phyloP scores from a whole-genome alignment of 2,888 invertebrate genomes.

The Aquatica leii region DNA sequence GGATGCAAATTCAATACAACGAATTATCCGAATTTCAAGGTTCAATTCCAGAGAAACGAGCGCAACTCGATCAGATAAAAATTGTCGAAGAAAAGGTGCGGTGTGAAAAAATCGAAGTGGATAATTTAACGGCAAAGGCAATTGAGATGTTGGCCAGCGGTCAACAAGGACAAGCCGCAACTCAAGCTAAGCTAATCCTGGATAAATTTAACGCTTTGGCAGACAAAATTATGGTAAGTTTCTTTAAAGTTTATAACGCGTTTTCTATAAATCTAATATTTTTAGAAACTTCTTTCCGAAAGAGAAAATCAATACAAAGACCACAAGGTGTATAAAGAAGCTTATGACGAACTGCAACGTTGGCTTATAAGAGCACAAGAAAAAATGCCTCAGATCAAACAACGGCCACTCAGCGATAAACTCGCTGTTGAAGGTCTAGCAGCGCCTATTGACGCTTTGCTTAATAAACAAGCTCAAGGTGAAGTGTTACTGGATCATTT shows the following conservation, averaged over 20 bases:
- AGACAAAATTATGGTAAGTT: slow-evolving; percentile 73
- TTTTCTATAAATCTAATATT: too few species aligned
- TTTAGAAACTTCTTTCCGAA: slow-evolving; percentile 72
- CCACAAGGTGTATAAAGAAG: slow-evolving; percentile 89
- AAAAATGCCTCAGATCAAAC: slow-evolving; percentile 87
- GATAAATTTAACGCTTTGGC: slow-evolving; percentile 83
- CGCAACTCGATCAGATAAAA: slow-evolving; percentile 85
- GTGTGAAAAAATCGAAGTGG: slow-evolving; percentile 90
- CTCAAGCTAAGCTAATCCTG: slow-evolving; percentile 85
- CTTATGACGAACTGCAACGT: slow-evolving; percentile 86
- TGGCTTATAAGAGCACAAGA: slow-evolving; percentile 90
- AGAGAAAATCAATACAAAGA: slow-evolving; percentile 88
- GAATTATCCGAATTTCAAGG: slow-evolving; percentile 80
- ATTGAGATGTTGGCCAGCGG: slow-evolving; percentile 86
- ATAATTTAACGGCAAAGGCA: slow-evolving; percentile 83
- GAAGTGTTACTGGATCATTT: slow-evolving; percentile 86
- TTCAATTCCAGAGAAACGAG: slow-evolving; percentile 85
- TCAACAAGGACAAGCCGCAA: slow-evolving; percentile 83
- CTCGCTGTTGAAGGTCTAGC: slow-evolving; percentile 88
- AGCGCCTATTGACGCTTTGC: slow-evolving; percentile 82
- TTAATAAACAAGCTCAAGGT: slow-evolving; percentile 91
- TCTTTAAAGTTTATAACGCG: too few species aligned
- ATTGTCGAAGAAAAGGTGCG: slow-evolving; percentile 87
- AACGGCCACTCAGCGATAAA: slow-evolving; percentile 84
- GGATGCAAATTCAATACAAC: slow-evolving; percentile 76